Evolutionary conservation across 2,888 invertebrate species (phyloP).

Genomic region (Aphidius colemani): DNA sequence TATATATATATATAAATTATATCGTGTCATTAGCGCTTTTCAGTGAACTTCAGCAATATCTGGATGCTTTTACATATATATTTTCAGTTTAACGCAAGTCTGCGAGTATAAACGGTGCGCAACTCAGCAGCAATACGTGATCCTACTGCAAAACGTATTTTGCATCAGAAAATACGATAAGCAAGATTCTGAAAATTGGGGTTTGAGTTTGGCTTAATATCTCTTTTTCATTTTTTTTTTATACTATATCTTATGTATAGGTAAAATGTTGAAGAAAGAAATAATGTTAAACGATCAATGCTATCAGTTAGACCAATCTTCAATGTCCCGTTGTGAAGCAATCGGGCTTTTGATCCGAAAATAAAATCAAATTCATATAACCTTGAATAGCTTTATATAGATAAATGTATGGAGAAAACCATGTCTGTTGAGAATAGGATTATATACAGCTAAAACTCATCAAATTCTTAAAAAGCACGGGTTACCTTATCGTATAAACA

Average conservation of each 20-base stretch:
- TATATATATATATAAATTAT: slow-evolving; percentile 9
- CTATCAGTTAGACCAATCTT: slow-evolving; percentile 22
- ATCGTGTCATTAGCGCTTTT: background rate
- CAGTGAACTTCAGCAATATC: too few relatives aligned
- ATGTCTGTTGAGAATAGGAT: too few relatives aligned
- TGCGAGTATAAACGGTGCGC: background rate
- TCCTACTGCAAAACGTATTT: slow-evolving; percentile 10
- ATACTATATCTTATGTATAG: slow-evolving; percentile 23
- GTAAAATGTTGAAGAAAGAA: slow-evolving; percentile 13
- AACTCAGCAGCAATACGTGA: slow-evolving; percentile 19
- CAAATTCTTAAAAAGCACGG: slow-evolving; percentile 20
- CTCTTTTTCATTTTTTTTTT: slow-evolving; percentile 21
- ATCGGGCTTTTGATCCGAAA: too few relatives aligned
- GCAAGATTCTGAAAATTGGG: slow-evolving; percentile 9
- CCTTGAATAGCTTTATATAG: too few relatives aligned
- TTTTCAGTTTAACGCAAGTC: slow-evolving; percentile 8
- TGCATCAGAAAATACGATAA: slow-evolving; percentile 23
- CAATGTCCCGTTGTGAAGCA: slow-evolving; percentile 1
- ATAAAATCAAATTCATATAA: too few relatives aligned
- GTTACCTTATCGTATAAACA: slow-evolving; percentile 19
- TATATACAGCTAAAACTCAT: slow-evolving; percentile 22
- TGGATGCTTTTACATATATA: slow-evolving; percentile 1
- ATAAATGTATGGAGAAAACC: too few relatives aligned
- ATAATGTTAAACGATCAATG: slow-evolving; percentile 19
- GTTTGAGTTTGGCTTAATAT: background rate